phyloP scores from a whole-genome alignment of 2,113 vertebrate species.

The Eclectus roratus region DNA sequence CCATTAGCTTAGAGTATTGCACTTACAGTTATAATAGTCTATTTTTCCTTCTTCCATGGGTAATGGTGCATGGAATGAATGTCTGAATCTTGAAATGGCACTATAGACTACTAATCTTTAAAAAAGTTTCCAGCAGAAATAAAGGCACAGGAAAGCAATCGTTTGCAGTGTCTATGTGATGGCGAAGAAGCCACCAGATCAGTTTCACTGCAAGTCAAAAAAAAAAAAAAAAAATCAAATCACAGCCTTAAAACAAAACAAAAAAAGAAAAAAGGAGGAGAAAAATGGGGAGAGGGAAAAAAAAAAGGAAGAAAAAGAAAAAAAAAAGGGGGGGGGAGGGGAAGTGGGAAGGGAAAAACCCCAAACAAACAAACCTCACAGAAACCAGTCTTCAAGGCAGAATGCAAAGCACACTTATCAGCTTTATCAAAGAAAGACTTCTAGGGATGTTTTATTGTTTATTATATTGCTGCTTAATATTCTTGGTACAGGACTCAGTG shows the following conservation, averaged over 20 bases:
- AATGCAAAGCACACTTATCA: not conserved
- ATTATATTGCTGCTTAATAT: not conserved
- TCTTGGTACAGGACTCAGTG: not conserved
- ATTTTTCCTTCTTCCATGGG: constrained; percentile 48
- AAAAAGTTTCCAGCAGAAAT: constrained; percentile 35
- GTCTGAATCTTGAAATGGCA: constrained; percentile 59
- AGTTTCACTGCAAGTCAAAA: not conserved
- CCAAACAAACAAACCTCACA: not conserved
- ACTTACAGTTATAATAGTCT: constrained; percentile 49
- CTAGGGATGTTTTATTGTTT: not conserved
- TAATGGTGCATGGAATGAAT: constrained; percentile 56
- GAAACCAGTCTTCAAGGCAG: not conserved
- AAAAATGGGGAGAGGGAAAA: not conserved
- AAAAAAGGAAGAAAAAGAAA: not conserved
- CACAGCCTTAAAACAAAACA: not conserved
- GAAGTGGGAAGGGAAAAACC: no score
- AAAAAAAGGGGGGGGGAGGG: rapidly evolving
- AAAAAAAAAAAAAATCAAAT: not conserved
- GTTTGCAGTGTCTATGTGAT: not conserved
- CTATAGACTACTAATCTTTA: constrained; percentile 48
- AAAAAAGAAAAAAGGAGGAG: rapidly evolving
- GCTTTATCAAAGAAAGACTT: not conserved
- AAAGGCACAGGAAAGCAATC: not conserved
- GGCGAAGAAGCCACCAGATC: not conserved
- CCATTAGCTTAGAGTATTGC: constrained; percentile 49